Evolutionary conservation across 2,797 vertebrate species (phyloP).

Genomic region (Numenius phaeopus): DNA sequence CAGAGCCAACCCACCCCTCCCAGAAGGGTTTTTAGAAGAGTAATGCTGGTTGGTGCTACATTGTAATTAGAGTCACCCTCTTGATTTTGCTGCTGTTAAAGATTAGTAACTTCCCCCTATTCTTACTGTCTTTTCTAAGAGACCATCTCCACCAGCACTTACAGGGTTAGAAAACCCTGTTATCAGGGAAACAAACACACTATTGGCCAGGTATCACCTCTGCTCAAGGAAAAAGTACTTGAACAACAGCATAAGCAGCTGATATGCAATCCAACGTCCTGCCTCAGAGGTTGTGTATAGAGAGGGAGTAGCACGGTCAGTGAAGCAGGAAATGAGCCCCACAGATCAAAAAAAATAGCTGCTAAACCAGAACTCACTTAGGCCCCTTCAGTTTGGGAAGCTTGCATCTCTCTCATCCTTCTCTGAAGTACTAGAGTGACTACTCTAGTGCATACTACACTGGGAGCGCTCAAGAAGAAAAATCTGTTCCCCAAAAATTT

Average conservation of each 20-base stretch:
- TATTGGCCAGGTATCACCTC: not conserved
- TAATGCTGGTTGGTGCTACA: not conserved
- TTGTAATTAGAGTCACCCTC: not conserved
- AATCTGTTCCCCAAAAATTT: not conserved
- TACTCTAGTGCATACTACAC: not conserved
- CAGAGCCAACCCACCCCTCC: not conserved
- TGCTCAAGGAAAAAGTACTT: not conserved
- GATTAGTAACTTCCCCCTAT: not conserved
- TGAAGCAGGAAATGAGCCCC: not conserved
- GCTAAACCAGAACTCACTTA: constrained; percentile 1
- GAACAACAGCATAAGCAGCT: not conserved
- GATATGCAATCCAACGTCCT: not conserved
- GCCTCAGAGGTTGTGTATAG: not conserved
- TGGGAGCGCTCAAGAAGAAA: not conserved
- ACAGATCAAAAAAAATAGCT: not conserved
- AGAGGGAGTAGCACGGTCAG: not conserved
- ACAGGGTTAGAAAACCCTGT: not conserved
- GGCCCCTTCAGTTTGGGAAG: not conserved
- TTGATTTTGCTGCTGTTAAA: not conserved
- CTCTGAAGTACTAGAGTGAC: not conserved
- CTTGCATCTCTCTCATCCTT: not conserved
- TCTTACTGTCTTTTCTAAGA: not conserved
- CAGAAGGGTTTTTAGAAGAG: not conserved
- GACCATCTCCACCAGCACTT: not conserved
- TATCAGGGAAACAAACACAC: not conserved